Evolutionary conservation across 1,140 invertebrate species (phyloP), one percentile per base, ranked within the genome.

Genomic region (Lepidurus apus): DNA sequence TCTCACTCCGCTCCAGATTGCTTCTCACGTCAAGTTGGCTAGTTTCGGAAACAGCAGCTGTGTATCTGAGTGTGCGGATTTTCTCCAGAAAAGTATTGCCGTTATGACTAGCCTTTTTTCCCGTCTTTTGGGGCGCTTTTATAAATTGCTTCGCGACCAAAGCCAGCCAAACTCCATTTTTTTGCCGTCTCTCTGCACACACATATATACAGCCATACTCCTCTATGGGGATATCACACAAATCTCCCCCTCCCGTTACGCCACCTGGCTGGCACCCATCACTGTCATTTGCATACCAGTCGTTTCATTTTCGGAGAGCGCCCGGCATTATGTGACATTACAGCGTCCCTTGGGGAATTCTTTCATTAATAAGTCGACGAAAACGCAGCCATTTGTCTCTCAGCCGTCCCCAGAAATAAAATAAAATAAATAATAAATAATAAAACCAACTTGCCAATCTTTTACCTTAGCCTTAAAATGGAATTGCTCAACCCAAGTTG

Each of bases 231-330:
- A 65, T 65, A 65, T 65, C 53, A 65, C 34, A 34, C 53, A 65
- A 65, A 65, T 65, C 53, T 47, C 45, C 21, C 34, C 34, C 34
- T 34, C 34, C 53, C 21, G 53, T 65, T 65, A 65, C 53, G 53
- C 53, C 53, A 65, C 53, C 53, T 65, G 53, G 53, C 53, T 21
- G 53, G 53, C 53, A 65, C 53, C 53, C 53, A 65, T 65, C 53
- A 65, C 53, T 65, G 53, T 65, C 53, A 65, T 65, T 65, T 65
- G 53, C 53, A 65, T 65, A 65, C 53, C 53, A 21, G 53, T 65
- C 53, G 8, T 65, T 65, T 65, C 53, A 65, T 17, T 65, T 47
- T 65, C 21, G 53, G 53, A 34, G 9, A 13, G 53, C 17, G 53
- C 53, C 21, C 7, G 9, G 53, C 53, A 65, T 65, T 65, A 65